A percentile compares a stretch with the other conserved stretches of the same genome.
These are phyloP conservation scores for Tragelaphus buxtoni DNA, from an alignment of 2,113 vertebrate species.

Conservation along the genomic window DNA sequence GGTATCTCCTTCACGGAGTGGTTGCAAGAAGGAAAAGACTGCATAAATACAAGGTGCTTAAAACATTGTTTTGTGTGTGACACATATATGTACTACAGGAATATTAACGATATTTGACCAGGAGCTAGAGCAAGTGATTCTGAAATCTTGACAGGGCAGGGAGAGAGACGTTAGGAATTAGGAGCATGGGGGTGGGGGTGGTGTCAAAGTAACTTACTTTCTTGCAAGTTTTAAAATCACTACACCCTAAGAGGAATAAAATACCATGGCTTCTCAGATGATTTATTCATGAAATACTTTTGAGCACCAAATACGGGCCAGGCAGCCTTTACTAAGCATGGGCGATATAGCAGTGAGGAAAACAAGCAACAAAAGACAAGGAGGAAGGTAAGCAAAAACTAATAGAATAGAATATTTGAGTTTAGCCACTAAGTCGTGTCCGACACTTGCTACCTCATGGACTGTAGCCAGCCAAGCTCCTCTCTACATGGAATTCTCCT, in stretches of 20 bases:
- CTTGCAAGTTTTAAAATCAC: neutral
- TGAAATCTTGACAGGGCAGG: neutral
- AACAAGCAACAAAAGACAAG: neutral
- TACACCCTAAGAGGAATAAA: neutral
- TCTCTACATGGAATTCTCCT: neutral
- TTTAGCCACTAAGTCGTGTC: neutral
- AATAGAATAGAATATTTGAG: neutral
- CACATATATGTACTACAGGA: neutral
- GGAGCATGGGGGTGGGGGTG: neutral
- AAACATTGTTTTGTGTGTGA: neutral
- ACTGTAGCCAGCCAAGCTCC: neutral
- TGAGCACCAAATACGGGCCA: neutral
- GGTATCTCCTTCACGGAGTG: neutral
- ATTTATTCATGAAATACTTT: neutral
- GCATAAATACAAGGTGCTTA: neutral
- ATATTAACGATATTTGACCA: neutral
- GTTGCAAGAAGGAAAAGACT: neutral
- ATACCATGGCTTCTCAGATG: neutral
- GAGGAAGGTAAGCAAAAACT: neutral
- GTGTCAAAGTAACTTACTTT: neutral
- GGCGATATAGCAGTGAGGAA: neutral
- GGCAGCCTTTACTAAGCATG: neutral
- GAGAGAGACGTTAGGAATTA: neutral
- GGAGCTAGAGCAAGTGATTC: neutral
- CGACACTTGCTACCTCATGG: accelerated